Evolutionary conservation across 2,888 invertebrate species (phyloP).

Genomic region (Metopia argyrocephala): DNA sequence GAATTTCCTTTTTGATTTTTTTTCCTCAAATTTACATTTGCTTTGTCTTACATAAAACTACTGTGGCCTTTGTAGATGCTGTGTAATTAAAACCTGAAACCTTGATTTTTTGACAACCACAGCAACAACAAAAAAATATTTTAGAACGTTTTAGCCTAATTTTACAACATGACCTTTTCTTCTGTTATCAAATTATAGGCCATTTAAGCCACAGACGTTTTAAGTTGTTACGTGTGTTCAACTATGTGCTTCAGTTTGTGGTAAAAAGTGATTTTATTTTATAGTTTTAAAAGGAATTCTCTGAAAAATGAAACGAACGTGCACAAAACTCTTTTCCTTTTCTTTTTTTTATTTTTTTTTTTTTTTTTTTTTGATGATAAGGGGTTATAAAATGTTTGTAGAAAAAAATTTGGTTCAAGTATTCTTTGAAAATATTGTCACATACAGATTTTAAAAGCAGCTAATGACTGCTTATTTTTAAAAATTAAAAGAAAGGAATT

Average conservation of each 20-base stretch:
- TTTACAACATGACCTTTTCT: constrained; percentile 32
- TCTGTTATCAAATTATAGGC: constrained; percentile 8
- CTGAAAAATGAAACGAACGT: too few relatives aligned
- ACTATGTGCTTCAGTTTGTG: constrained; percentile 8
- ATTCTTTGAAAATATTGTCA: too few relatives aligned
- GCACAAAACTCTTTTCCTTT: too few relatives aligned
- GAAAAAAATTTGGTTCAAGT: too few relatives aligned
- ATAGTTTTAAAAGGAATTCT: not conserved
- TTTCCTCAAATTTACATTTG: not conserved
- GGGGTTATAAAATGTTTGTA: too few relatives aligned
- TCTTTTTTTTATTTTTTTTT: too few relatives aligned
- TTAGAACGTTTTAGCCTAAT: not conserved
- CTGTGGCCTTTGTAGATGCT: not conserved
- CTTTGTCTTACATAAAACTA: not conserved
- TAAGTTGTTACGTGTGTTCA: constrained; percentile 2
- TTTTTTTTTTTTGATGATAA: too few relatives aligned
- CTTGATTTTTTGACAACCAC: not conserved
- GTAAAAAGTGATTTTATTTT: not conserved
- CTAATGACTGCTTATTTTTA: too few relatives aligned
- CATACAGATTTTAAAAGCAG: too few relatives aligned
- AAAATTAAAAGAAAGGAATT: too few relatives aligned
- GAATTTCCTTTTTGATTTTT: not conserved
- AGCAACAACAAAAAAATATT: not conserved
- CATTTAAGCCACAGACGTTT: constrained; percentile 6
- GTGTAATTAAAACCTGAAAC: not conserved